Percentiles rank a stretch among this genome's conserved stretches.
Evolutionary conservation across 2,888 invertebrate species (phyloP).

Genomic region (Cheilosia soror): DNA sequence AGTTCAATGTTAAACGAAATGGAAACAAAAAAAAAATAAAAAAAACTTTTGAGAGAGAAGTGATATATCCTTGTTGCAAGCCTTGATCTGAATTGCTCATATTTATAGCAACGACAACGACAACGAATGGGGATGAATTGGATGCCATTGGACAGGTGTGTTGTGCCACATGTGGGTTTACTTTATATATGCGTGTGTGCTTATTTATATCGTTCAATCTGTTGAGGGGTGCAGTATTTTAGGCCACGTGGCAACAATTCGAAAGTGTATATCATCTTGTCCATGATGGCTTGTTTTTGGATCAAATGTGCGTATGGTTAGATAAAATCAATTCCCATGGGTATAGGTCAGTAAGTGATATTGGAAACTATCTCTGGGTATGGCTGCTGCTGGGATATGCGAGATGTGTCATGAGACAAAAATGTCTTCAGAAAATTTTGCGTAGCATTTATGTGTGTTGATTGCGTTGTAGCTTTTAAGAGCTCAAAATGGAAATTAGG

Average conservation of each 20-base stretch:
- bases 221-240: neutral
- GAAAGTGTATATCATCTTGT: neutral
- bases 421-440: no score
- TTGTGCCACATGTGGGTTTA: neutral
- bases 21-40: neutral
- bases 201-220: conserved; percentile 1
- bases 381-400: no score
- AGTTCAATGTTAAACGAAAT: neutral
- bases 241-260: neutral
- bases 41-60: neutral
- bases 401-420: no score
- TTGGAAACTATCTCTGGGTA: no score
- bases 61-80: neutral
- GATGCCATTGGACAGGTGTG: conserved; percentile 1
- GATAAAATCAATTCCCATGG: no score
- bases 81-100: conserved; percentile 5
- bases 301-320: neutral
- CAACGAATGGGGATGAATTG: neutral
- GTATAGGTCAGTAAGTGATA: no score
- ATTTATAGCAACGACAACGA: neutral
- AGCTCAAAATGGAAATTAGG: no score
- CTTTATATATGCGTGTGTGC: neutral
- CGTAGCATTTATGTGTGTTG: no score
- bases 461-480: no score
- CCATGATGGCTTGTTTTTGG: neutral